Evolutionary conservation across 2,888 invertebrate genomes (phyloP).

Genomic region (Smittia aterrima): DNA sequence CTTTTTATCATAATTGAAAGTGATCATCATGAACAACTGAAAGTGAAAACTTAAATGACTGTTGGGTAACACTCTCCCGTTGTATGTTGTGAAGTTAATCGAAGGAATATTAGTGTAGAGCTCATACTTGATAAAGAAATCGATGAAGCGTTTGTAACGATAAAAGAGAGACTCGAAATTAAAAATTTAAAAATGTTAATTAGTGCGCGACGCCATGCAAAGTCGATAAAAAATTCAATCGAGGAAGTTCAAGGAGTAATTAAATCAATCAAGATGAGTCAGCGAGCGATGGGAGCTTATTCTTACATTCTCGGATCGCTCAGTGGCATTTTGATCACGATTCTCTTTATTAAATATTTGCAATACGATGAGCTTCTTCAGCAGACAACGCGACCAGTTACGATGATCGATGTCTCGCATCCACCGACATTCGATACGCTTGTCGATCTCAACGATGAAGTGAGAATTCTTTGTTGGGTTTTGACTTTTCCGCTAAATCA

Average conservation of each 20-base stretch:
- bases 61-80: background rate
- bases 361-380: constrained; percentile 9
- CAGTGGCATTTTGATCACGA: constrained; percentile 11
- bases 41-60: constrained; percentile 12
- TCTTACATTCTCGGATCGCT: constrained; percentile 2
- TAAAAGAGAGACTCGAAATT: background rate
- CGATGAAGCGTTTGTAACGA: background rate
- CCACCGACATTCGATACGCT: background rate
- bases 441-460: background rate
- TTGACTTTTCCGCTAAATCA: constrained; percentile 4
- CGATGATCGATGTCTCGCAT: background rate
- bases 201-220: background rate
- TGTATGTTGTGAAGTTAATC: background rate
- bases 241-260: background rate
- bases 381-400: constrained; percentile 9
- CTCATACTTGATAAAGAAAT: background rate
- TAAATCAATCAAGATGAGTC: background rate
- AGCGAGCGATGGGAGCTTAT: background rate
- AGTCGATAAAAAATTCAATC: background rate
- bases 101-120: background rate
- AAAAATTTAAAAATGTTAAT: constrained; percentile 11
- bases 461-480: constrained; percentile 1
- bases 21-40: constrained; percentile 6
- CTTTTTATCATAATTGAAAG: background rate
- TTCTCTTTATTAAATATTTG: background rate